phyloP scores from a whole-genome alignment of 2,797 vertebrate species.

The Sebastes ruberrimus region DNA sequence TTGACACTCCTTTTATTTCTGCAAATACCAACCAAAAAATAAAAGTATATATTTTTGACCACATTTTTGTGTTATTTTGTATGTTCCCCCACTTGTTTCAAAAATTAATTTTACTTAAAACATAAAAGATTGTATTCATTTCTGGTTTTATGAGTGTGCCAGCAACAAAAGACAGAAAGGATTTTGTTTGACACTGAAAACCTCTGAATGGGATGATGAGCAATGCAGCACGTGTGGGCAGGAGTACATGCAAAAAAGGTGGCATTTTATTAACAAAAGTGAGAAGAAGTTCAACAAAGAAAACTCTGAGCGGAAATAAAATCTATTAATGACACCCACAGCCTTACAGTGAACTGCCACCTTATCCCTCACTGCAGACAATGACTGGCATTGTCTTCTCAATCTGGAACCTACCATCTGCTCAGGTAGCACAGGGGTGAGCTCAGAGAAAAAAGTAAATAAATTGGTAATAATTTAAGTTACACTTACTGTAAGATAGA shows the following conservation, averaged over 20 bases:
- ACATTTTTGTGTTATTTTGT: not conserved
- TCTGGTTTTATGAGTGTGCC: not conserved
- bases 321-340: not conserved
- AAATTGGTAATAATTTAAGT: not conserved
- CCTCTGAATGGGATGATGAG: not conserved
- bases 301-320: not conserved
- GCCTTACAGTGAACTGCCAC: not conserved
- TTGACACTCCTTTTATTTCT: not conserved
- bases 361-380: not conserved
- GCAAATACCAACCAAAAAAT: not conserved
- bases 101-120: not conserved
- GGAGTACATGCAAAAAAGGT: not conserved
- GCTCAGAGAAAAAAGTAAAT: not conserved
- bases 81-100: not conserved
- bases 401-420: constrained; percentile 23
- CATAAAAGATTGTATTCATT: not conserved
- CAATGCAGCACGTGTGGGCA: not conserved
- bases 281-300: not conserved
- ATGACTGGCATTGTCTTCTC: not conserved
- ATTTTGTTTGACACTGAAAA: not conserved
- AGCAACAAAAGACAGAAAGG: not conserved
- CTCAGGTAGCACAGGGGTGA: not conserved
- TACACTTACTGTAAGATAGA: not conserved
- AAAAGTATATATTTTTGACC: not conserved
- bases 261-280: not conserved